phyloP scores from a whole-genome alignment of 2,113 vertebrate genomes.

The Hyla sarda region DNA sequence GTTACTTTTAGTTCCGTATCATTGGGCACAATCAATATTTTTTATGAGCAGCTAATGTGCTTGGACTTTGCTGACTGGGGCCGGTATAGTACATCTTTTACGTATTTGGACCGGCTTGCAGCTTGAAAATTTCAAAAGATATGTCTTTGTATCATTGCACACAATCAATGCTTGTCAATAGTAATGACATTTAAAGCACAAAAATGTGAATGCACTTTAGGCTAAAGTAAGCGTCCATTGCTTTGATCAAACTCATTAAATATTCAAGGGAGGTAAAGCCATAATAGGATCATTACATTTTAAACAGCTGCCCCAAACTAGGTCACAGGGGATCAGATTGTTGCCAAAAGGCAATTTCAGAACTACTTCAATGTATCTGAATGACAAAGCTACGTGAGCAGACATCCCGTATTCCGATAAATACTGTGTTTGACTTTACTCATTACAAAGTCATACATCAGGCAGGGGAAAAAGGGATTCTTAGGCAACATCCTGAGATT shows the following conservation, averaged over 20 bases:
- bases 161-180: slow-evolving; percentile 70
- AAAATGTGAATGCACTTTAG: slow-evolving; percentile 69
- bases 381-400: not conserved
- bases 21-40: slow-evolving; percentile 37
- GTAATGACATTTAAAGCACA: slow-evolving; percentile 74
- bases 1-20: slow-evolving; percentile 15
- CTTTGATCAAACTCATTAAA: slow-evolving; percentile 75
- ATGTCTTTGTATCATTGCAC: slow-evolving; percentile 65
- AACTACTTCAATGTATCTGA: slow-evolving; percentile 25
- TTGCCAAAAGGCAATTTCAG: slow-evolving; percentile 60
- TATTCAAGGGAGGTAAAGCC: slow-evolving; percentile 74
- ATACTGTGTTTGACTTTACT: not conserved
- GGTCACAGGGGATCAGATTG: slow-evolving; percentile 67
- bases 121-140: slow-evolving; percentile 39
- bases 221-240: slow-evolving; percentile 68
- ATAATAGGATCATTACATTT: slow-evolving; percentile 71
- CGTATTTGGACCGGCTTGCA: slow-evolving; percentile 30
- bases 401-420: not conserved
- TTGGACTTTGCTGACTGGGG: slow-evolving; percentile 24
- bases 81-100: not conserved
- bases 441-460: not conserved
- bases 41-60: slow-evolving; percentile 54
- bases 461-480: not conserved
- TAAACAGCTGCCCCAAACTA: slow-evolving; percentile 66
- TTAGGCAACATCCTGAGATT: not conserved